Conservation (phyloP, 2,888 invertebrate species). For the Leptinotarsa tumamoca region DNA sequence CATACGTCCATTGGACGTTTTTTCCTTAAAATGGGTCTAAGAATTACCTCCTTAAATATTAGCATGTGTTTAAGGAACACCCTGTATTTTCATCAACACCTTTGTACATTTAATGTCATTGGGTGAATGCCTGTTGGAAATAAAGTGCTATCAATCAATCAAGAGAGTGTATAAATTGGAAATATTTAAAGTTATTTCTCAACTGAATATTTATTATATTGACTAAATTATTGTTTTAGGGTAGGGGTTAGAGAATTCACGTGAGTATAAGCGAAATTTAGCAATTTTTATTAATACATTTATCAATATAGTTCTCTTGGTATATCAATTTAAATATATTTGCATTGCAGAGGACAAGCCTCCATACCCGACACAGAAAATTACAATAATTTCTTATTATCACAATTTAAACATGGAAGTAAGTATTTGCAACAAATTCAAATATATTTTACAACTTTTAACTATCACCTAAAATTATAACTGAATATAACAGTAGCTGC, state of each 20-base stretch:
- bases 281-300: slow-evolving; percentile 24
- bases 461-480: slow-evolving; percentile 21
- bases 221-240: too few relatives aligned
- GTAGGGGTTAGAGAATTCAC: background rate
- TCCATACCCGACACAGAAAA: slow-evolving; percentile 22
- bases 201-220: too few relatives aligned
- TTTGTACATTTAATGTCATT: too few relatives aligned
- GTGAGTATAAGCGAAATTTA: slow-evolving; percentile 23
- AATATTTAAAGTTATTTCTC: too few relatives aligned
- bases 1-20: too few relatives aligned
- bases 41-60: too few relatives aligned
- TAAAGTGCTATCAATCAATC: too few relatives aligned
- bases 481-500: background rate
- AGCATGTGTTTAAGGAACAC: too few relatives aligned
- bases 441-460: slow-evolving; percentile 15
- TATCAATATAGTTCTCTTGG: slow-evolving; percentile 29
- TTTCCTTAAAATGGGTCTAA: too few relatives aligned
- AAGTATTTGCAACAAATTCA: slow-evolving; percentile 35
- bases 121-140: too few relatives aligned
- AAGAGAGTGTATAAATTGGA: too few relatives aligned
- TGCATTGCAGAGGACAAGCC: background rate
- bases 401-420: slow-evolving; percentile 39
- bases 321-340: slow-evolving; percentile 33
- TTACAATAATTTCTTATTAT: slow-evolving; percentile 38
- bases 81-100: too few relatives aligned